These are phyloP conservation scores for Microhierax caerulescens DNA, from an alignment of 2,797 vertebrate genomes.

Conservation along the genomic window DNA sequence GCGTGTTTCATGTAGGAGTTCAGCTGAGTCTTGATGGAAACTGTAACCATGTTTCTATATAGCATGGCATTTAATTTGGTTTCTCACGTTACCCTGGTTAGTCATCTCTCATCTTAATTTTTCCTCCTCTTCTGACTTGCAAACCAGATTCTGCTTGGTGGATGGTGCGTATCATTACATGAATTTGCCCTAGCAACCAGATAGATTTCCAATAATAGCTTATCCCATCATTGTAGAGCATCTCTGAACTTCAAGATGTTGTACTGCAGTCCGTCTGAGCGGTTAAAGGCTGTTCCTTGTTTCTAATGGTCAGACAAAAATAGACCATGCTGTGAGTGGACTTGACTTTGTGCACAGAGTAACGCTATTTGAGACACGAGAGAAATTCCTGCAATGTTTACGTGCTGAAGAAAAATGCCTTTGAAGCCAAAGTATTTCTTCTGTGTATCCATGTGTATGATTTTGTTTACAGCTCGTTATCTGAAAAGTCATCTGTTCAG, in stretches of 20 bases:
- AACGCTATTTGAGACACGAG: background rate
- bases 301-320: background rate
- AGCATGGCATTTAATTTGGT: background rate
- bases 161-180: background rate
- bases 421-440: background rate
- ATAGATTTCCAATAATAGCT: conserved; percentile 1
- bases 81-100: background rate
- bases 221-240: background rate
- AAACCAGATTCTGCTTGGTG: background rate
- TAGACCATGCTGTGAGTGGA: background rate
- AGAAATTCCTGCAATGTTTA: background rate
- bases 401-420: background rate
- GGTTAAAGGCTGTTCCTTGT: background rate
- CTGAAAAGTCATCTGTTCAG: conserved; percentile 18
- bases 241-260: background rate
- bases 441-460: background rate
- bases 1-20: background rate
- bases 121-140: background rate
- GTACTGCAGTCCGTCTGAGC: background rate
- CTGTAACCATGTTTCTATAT: background rate
- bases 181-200: conserved; percentile 46
- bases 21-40: background rate
- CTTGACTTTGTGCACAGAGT: background rate
- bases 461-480: conserved; percentile 8
- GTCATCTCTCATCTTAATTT: background rate